Base-by-base conservation (phyloP, 2,888 invertebrate species). In the Steromphala cineraria region DNA sequence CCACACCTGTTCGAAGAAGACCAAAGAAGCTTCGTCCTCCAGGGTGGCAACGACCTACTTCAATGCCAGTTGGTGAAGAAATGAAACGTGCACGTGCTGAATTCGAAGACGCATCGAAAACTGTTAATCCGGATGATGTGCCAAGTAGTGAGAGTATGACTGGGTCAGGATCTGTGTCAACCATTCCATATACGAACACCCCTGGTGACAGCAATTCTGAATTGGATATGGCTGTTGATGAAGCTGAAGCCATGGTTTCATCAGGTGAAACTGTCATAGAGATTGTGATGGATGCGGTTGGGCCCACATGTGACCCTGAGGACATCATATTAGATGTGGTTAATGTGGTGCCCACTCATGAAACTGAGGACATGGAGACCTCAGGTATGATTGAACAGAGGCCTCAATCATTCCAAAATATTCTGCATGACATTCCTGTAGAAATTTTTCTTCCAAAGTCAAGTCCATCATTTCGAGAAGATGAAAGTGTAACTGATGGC, bases 31-130 rank as follows among this genome's bases (percentile, higher is more conserved):
- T 79, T 85, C 78, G 67, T 81, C 46, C 80, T 84, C 78, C 86
- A 86, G 80, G 88, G 88, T 80, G 87, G n/a, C 84, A 84, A 36
- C 82, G 89, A 67, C 85, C 89, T 40, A 89, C 88, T 78, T 90
- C 90, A 21, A 89, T 88, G 31, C 91, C 91, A 17, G 87, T 86
- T 40, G 89, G 89, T 53, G 87, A 87, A 19, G 80, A 83, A 46
- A 84, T 88, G 75, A 89, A 84, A 7, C 71, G 82, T 74, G 89
- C 87, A n/a, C 84, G 89, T 75, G 90, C 88, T 71, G 81, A 86
- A 56, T 89, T 86, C 67, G 78, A 81, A 10, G 74, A 81, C 15
- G 56, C 81, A 71, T 78, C 75, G 19, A 55, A n/a, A 28, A 17
- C 17, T 5, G 55, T 10, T 17, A 31, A 28, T 40, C 3, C 36